Percentiles rank a stretch among this genome's conserved stretches.
Conservation (phyloP, 2,888 invertebrate genomes). For the Lycaena phlaeas region DNA sequence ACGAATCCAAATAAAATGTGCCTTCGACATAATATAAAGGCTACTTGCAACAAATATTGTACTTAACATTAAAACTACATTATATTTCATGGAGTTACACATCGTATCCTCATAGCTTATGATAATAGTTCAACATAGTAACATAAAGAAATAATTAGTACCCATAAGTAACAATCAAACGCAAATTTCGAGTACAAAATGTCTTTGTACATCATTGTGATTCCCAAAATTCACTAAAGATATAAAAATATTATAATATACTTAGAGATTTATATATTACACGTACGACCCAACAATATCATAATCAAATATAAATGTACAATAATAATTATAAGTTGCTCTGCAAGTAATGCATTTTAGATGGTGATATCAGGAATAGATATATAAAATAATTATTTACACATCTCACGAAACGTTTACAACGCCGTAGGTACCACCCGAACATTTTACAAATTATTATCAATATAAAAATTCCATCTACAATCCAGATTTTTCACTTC, state of each 20-base stretch:
- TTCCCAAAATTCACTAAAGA: constrained; percentile 35
- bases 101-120: constrained; percentile 5
- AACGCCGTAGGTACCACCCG: neutral
- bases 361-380: neutral
- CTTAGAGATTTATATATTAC: constrained; percentile 53
- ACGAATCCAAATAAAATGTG: constrained; percentile 57
- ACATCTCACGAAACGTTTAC: constrained; percentile 3
- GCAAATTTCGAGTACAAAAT: constrained; percentile 34
- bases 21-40: constrained; percentile 48
- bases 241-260: constrained; percentile 43
- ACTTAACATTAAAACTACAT: constrained; percentile 60
- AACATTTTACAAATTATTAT: neutral
- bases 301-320: constrained; percentile 63
- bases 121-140: constrained; percentile 9
- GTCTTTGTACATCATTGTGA: constrained; percentile 27
- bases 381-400: constrained; percentile 5
- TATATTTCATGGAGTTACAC: constrained; percentile 26
- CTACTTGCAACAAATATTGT: constrained; percentile 63
- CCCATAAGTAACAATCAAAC: constrained; percentile 24
- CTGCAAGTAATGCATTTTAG: constrained; percentile 14
- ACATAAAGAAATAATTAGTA: constrained; percentile 15
- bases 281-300: constrained; percentile 61
- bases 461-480: neutral
- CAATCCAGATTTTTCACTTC: constrained; percentile 4
- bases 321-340: constrained; percentile 46